Percentiles rank a stretch among this genome's conserved stretches.
Conservation (phyloP, 2,888 invertebrate species). For the Pimpla rufipes region DNA sequence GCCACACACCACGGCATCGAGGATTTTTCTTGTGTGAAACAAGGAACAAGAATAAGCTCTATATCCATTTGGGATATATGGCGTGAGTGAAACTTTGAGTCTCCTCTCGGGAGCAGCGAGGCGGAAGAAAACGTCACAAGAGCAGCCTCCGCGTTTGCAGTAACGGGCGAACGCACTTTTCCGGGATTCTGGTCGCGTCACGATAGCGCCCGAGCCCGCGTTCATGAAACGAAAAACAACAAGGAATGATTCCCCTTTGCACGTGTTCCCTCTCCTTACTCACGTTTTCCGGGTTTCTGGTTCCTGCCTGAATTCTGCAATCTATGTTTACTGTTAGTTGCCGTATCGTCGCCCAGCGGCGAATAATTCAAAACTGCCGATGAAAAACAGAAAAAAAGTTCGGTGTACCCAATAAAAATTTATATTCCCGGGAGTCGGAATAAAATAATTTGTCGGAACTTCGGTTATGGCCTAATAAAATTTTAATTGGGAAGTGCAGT, state of each 20-base stretch:
- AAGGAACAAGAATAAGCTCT: conserved; percentile 10
- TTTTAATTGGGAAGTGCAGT: not conserved
- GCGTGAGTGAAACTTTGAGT: conserved; percentile 42
- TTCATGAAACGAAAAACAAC: conserved; percentile 18
- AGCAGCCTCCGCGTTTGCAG: conserved; percentile 9
- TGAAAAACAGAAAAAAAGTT: not conserved
- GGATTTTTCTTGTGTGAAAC: not conserved
- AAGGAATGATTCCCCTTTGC: conserved; percentile 7
- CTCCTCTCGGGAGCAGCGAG: conserved; percentile 6
- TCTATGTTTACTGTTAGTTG: not conserved
- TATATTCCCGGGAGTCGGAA: not conserved
- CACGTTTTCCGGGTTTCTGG: not conserved
- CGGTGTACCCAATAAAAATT: not conserved
- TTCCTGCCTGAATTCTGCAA: not conserved
- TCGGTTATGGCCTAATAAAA: not conserved
- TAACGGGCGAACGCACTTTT: conserved; percentile 49
- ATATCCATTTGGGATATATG: conserved; percentile 22
- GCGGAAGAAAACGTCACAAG: not conserved
- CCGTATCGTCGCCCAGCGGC: not conserved
- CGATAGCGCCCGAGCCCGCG: not conserved
- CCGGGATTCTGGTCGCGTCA: conserved; percentile 2
- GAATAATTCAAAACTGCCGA: not conserved
- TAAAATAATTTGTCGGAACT: not conserved
- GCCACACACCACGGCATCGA: not conserved
- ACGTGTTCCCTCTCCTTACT: not conserved